A percentile compares a stretch with the other conserved stretches of the same genome.
phyloP scores from a whole-genome alignment of 1,140 invertebrate genomes.

The fruit fly (Drosophila melanogaster) region DNA sequence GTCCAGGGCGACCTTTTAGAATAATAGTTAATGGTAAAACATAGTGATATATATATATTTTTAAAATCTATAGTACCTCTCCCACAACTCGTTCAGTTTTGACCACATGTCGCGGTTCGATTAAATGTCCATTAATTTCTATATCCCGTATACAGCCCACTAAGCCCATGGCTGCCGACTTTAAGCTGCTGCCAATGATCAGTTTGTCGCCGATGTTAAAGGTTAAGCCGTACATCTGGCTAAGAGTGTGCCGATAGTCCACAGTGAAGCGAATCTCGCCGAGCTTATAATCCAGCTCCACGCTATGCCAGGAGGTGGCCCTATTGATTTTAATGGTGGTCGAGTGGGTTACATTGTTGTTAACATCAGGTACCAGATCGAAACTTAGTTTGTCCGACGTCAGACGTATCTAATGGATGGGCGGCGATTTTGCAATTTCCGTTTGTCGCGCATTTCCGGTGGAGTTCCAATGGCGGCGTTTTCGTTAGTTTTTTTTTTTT shows the following conservation, averaged over 20 bases:
- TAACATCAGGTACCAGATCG: constrained; percentile 89
- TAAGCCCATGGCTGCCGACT: constrained; percentile 89
- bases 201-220: constrained; percentile 87
- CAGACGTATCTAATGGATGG: constrained; percentile 87
- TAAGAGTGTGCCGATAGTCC: constrained; percentile 90
- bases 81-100: constrained; percentile 92
- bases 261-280: constrained; percentile 90
- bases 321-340: constrained; percentile 92
- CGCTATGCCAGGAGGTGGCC: constrained; percentile 90
- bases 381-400: constrained; percentile 93
- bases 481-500: constrained; percentile 5
- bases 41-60: too few relatives aligned
- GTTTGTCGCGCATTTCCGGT: constrained; percentile 77
- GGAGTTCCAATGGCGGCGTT: constrained; percentile 16
- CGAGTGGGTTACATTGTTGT: constrained; percentile 90
- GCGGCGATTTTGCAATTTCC: constrained; percentile 77
- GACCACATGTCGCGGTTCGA: constrained; percentile 91
- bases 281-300: constrained; percentile 91
- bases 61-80: constrained; percentile 84
- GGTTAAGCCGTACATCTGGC: constrained; percentile 87
- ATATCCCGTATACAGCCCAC: constrained; percentile 96
- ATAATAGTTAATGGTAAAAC: too few relatives aligned
- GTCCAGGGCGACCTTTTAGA: constrained; percentile 90
- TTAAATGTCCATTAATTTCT: constrained; percentile 89
- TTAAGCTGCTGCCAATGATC: constrained; percentile 91